Percentiles rank a stretch among this genome's conserved stretches.
phyloP scores from a whole-genome alignment of 2,797 vertebrate genomes.

The Morus bassanus region DNA sequence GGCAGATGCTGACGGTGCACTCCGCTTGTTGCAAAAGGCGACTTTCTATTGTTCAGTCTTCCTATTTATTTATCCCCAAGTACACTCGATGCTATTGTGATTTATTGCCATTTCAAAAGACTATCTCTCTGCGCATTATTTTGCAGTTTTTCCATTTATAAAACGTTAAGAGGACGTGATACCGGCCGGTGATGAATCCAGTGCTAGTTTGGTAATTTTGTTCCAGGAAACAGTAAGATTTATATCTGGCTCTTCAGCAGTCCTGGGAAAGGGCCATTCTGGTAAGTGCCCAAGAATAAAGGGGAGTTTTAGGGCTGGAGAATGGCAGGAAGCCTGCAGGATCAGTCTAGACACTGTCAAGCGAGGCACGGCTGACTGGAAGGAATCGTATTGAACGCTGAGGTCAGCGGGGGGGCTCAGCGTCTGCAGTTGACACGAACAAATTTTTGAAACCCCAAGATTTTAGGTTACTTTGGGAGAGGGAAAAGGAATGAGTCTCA shows the following conservation, averaged over 20 bases:
- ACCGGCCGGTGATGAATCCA: not conserved
- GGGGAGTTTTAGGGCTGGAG: not conserved
- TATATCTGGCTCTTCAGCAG: constrained; percentile 27
- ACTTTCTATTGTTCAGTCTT: constrained; percentile 12
- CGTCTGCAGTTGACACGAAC: not conserved
- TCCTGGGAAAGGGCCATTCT: not conserved
- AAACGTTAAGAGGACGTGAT: constrained; percentile 31
- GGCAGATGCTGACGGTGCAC: constrained; percentile 23
- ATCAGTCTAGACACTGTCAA: constrained; percentile 12
- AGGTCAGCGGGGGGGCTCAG: not conserved
- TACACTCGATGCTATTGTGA: constrained; percentile 2
- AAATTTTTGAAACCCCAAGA: not conserved
- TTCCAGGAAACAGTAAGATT: constrained; percentile 36
- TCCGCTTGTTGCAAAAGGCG: not conserved
- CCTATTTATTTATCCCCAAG: constrained; percentile 29
- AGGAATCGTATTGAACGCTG: not conserved
- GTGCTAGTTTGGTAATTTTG: constrained; percentile 10
- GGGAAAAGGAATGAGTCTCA: not conserved
- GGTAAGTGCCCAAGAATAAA: constrained; percentile 11
- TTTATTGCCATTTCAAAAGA: constrained; percentile 31
- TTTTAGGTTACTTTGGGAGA: constrained; percentile 28
- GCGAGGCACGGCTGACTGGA: not conserved
- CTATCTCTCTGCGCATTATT: not conserved
- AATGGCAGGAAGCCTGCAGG: constrained; percentile 23
- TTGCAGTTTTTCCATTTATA: constrained; percentile 43